These are phyloP conservation scores for Aurelia aurita DNA, from an alignment of 30 jellyfish, hydroid and myxozoan genomes.

Conservation along the genomic window DNA sequence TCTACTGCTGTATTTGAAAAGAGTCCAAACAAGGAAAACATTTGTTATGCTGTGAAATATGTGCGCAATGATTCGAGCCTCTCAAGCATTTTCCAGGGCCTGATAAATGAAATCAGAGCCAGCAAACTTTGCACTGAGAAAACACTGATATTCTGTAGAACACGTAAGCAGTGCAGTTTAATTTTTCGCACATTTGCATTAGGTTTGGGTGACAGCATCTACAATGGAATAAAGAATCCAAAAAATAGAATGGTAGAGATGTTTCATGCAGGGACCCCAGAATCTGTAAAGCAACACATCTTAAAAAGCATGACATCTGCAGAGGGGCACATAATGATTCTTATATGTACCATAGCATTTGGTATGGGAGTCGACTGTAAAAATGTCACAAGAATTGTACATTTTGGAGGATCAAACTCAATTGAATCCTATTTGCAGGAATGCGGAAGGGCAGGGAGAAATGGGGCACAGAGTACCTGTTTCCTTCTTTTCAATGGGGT, in stretches of 20 bases:
- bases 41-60: too few relatives aligned
- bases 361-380: too few relatives aligned
- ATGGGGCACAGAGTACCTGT: too few relatives aligned
- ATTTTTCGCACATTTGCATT: not conserved
- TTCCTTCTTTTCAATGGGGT: too few relatives aligned
- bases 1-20: too few relatives aligned
- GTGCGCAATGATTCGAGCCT: too few relatives aligned
- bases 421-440: too few relatives aligned
- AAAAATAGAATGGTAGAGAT: too few relatives aligned
- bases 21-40: too few relatives aligned
- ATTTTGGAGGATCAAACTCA: too few relatives aligned
- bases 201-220: conserved; percentile 10
- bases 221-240: not conserved
- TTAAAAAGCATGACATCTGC: not conserved
- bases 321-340: conserved; percentile 21
- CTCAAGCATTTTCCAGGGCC: not conserved
- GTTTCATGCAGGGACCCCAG: conserved; percentile 41
- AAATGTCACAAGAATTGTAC: too few relatives aligned
- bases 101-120: conserved; percentile 4
- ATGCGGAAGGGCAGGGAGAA: too few relatives aligned
- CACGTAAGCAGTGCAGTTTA: conserved; percentile 17
- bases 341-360: conserved; percentile 13
- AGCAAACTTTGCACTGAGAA: not conserved
- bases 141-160: conserved; percentile 28
- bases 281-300: conserved; percentile 10